Conservation (phyloP, 2,113 vertebrate species). For the Phaethon lepturus region DNA sequence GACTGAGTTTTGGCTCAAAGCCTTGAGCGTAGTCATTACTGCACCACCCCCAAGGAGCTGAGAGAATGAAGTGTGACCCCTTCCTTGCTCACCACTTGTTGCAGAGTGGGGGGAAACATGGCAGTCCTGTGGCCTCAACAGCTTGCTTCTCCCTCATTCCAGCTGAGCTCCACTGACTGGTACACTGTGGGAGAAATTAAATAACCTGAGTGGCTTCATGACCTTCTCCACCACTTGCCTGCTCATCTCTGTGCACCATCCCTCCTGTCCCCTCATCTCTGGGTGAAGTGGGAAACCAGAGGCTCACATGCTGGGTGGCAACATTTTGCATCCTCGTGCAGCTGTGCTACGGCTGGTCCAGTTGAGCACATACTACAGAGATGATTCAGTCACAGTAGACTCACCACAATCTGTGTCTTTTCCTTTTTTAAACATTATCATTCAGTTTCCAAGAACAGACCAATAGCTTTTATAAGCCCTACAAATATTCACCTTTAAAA, state of each 20-base stretch:
- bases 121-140: neutral
- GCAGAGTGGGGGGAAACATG: neutral
- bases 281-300: neutral
- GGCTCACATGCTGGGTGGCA: neutral
- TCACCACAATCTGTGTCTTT: conserved; percentile 29
- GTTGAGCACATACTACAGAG: conserved; percentile 2
- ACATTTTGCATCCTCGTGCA: neutral
- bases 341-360: neutral
- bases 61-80: neutral
- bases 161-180: neutral
- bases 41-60: neutral
- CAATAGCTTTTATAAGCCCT: conserved; percentile 27
- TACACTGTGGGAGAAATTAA: neutral
- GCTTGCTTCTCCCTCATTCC: neutral
- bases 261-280: neutral
- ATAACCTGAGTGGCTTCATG: neutral
- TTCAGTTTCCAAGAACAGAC: neutral
- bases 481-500: conserved; percentile 60
- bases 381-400: neutral
- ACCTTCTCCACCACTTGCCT: neutral
- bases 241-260: neutral
- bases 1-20: conserved; percentile 19
- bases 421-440: conserved; percentile 41
- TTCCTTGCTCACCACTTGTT: neutral
- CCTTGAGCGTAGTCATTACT: neutral